These are phyloP conservation scores for Arctopsyche grandis DNA, from an alignment of 1,140 invertebrate genomes.

Conservation along the genomic window DNA sequence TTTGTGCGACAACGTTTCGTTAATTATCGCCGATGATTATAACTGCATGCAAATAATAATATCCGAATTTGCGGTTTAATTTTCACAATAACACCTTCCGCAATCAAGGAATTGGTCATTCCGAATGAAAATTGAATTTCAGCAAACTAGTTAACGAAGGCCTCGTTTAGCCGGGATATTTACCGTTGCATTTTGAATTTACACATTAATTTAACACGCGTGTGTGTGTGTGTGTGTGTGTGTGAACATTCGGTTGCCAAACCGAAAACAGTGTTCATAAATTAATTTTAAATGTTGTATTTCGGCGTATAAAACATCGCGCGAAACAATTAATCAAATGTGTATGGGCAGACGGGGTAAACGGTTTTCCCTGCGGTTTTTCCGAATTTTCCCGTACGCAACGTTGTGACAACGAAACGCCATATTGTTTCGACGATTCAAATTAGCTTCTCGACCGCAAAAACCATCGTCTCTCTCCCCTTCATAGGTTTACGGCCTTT, in stretches of 20 bases:
- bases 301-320: not conserved
- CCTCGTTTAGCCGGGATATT: not conserved
- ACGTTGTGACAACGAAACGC: conserved; percentile 18
- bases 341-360: not conserved
- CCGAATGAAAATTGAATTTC: conserved; percentile 2
- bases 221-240: not conserved
- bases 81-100: too few species aligned
- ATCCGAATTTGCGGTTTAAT: too few species aligned
- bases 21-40: too few species aligned
- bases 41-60: too few species aligned
- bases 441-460: conserved; percentile 9
- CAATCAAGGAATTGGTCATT: conserved; percentile 2
- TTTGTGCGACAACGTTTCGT: too few species aligned
- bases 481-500: not conserved
- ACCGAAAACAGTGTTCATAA: not conserved
- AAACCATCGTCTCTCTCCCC: conserved; percentile 7
- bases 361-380: conserved; percentile 15
- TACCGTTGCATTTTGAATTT: too few species aligned
- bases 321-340: conserved; percentile 25
- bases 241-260: not conserved
- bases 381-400: conserved; percentile 18
- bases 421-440: conserved; percentile 32
- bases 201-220: not conserved
- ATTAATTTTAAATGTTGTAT: conserved; percentile 5
- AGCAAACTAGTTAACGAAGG: not conserved